Conservation (phyloP, 1,140 invertebrate genomes). For the Gyrodactylus bullatarudis region DNA sequence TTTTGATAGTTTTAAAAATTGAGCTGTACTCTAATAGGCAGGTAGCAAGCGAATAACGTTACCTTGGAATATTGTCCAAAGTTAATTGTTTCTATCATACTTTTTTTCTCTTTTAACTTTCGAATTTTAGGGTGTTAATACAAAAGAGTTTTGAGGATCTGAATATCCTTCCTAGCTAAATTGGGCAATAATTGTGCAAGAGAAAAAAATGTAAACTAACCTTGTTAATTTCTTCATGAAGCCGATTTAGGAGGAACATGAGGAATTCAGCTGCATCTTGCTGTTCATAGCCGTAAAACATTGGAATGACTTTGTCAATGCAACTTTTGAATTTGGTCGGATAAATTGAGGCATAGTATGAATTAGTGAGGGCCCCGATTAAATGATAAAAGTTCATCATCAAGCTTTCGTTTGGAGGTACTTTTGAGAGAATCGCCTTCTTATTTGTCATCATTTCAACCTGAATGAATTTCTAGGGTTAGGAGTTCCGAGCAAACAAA, state of each 20-base stretch:
- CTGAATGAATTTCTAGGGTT: not conserved
- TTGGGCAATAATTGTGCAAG: not conserved
- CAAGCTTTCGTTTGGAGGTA: not conserved
- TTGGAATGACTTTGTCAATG: not conserved
- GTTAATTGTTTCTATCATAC: too few species aligned
- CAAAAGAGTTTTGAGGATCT: too few species aligned
- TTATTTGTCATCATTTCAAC: not conserved
- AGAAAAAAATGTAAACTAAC: not conserved
- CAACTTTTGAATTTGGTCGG: not conserved
- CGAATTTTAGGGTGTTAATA: too few species aligned
- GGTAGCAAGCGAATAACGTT: too few species aligned
- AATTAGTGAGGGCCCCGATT: not conserved
- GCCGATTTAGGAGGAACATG: conserved; percentile 37
- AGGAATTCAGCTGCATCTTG: conserved; percentile 54
- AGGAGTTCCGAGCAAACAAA: too few species aligned
- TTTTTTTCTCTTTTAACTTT: too few species aligned
- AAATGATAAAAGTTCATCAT: not conserved
- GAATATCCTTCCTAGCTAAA: too few species aligned
- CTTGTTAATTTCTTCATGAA: conserved; percentile 30
- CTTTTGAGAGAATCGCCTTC: not conserved
- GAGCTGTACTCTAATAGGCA: too few species aligned
- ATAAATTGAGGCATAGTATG: not conserved
- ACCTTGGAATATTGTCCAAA: too few species aligned
- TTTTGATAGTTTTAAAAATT: too few species aligned
- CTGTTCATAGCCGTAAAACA: conserved; percentile 38